Conservation (phyloP, 2,113 vertebrate genomes). For the Dicaeum eximium region DNA sequence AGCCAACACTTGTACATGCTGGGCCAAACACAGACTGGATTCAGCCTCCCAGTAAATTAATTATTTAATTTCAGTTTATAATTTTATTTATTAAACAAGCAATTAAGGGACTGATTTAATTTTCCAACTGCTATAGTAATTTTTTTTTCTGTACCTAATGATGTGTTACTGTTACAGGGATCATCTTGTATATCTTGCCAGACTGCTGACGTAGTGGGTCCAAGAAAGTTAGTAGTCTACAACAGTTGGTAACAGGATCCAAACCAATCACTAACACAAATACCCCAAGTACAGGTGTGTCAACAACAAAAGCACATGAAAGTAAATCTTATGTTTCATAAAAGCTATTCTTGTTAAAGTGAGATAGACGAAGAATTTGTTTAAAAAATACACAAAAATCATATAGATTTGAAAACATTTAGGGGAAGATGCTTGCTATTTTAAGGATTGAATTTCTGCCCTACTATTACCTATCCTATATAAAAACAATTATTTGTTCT, state of each 20-base stretch:
- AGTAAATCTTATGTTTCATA: not conserved
- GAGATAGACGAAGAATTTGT: not conserved
- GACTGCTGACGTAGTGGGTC: not conserved
- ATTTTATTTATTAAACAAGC: not conserved
- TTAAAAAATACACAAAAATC: not conserved
- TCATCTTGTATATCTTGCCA: not conserved
- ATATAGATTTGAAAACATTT: not conserved
- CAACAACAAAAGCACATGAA: not conserved
- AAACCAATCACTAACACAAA: not conserved
- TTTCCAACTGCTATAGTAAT: not conserved
- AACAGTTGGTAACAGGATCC: not conserved
- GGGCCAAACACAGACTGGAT: not conserved
- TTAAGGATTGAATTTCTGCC: not conserved
- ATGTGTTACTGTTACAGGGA: not conserved
- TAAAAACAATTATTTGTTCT: not conserved
- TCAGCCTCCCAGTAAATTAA: not conserved
- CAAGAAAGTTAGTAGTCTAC: not conserved
- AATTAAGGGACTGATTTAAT: not conserved
- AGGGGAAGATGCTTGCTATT: not conserved
- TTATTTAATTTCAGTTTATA: not conserved
- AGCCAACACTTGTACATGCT: not conserved
- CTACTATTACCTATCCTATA: not conserved
- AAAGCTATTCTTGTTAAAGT: not conserved
- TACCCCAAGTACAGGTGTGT: not conserved
- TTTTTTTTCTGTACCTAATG: not conserved